phyloP scores from a whole-genome alignment of 2,888 invertebrate genomes.

The Helicoverpa assulta region DNA sequence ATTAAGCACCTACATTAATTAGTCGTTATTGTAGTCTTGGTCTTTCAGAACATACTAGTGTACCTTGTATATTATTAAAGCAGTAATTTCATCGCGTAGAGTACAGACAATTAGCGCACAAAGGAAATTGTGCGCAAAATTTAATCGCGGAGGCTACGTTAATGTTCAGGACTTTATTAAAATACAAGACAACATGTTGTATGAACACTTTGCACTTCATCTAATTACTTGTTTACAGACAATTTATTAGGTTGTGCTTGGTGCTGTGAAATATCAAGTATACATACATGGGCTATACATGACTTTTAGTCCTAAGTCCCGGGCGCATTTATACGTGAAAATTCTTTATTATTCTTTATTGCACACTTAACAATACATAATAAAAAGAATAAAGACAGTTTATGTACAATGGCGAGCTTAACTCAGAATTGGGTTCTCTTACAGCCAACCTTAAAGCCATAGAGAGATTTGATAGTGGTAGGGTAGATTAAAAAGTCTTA shows the following conservation, averaged over 20 bases:
- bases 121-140: conserved; percentile 50
- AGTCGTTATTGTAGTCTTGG: conserved; percentile 15
- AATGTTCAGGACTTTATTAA: conserved; percentile 23
- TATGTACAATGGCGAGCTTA: no score
- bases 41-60: background rate
- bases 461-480: no score
- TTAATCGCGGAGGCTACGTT: conserved; percentile 39
- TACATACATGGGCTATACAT: conserved; percentile 6
- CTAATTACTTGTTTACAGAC: conserved; percentile 39
- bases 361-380: no score
- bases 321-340: conserved; percentile 12
- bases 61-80: conserved; percentile 31
- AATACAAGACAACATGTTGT: conserved; percentile 28
- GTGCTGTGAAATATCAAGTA: background rate
- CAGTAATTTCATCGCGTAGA: conserved; percentile 46
- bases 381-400: no score
- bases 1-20: conserved; percentile 20
- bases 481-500: no score
- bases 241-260: conserved; percentile 28
- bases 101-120: conserved; percentile 18
- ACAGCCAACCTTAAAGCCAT: no score
- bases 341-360: no score
- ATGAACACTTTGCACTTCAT: conserved; percentile 18
- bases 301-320: background rate
- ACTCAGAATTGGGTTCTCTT: no score